Evolutionary conservation across 2,797 vertebrate species (phyloP).

Genomic region (Anabacerthia variegaticeps): DNA sequence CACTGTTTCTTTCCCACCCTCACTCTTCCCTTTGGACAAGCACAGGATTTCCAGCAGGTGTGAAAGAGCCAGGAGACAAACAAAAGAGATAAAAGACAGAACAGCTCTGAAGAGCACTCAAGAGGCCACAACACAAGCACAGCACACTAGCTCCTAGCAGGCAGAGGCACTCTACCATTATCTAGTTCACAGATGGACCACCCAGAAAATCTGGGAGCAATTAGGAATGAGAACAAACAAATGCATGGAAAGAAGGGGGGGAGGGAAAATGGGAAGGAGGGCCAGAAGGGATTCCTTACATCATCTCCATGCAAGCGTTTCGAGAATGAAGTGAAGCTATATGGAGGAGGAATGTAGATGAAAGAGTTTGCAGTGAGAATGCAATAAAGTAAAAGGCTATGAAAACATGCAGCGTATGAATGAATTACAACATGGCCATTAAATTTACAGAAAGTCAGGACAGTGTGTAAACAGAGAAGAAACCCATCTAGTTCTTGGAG

Average conservation of each 20-base stretch:
- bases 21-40: conserved; percentile 27
- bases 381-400: conserved; percentile 62
- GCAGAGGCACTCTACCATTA: conserved; percentile 69
- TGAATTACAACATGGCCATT: conserved; percentile 39
- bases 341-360: conserved; percentile 64
- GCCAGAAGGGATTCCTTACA: conserved; percentile 71
- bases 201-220: conserved; percentile 78
- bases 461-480: conserved; percentile 47
- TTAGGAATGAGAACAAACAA: conserved; percentile 72
- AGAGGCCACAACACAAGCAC: conserved; percentile 70
- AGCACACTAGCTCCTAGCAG: conserved; percentile 57
- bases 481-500: conserved; percentile 6
- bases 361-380: conserved; percentile 67
- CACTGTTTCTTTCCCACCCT: background rate
- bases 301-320: conserved; percentile 79
- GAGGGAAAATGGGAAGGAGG: conserved; percentile 21
- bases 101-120: conserved; percentile 58
- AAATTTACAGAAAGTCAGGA: conserved; percentile 28
- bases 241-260: conserved; percentile 6
- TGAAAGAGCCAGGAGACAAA: conserved; percentile 72
- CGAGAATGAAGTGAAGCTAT: conserved; percentile 70
- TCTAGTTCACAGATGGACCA: conserved; percentile 80
- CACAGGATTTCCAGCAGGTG: conserved; percentile 69
- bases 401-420: conserved; percentile 48
- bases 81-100: conserved; percentile 66